Base-by-base conservation (phyloP, 2,113 vertebrate genomes). In the Muntiacus muntjak region DNA sequence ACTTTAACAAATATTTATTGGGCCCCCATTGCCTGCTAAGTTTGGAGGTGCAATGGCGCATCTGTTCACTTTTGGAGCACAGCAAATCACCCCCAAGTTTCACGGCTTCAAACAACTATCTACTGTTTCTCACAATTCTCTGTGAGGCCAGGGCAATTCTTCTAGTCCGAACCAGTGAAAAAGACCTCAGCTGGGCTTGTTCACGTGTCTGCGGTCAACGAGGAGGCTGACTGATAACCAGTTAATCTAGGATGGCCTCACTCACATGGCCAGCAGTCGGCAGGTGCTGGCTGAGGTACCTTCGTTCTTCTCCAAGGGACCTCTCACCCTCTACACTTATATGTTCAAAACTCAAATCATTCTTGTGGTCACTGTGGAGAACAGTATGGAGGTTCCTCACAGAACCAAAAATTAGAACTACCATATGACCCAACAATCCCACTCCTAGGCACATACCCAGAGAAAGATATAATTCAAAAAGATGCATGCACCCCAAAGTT, bases 1-100 rank as follows among this genome's bases (percentile, higher is more conserved):
- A 92, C 89, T 86, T 94, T 67, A 86, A 64, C 40, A 82, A 97
- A 76, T 95, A 88, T 74, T 47, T 93, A 71, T 57, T 82, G 30
- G 64, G 15, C 21, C 17, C n/a, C 47, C 76, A 9, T 33, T 84
- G 5, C 26, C 47, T 83, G 47, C 76, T 84, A n/a, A 2, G 33
- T 86, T 91, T 85, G 47, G 54, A 23, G 16, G 52, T 88, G 1
- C 28, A 45, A 5, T 87, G 55, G 71, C 10, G 0, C 64, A 76
- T 84, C 7, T n/a, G 28, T 40, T 89, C 55, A 86, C 15, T 78
- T 84, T 81, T 43, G 12, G 25, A 45, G 19, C 88, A 60, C 60
- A 79, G 16, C 47, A 84, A 62, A 81, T 64, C 45, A 67, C 52
- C 12, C 84, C 43, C 50, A 67, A 88, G 64, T 17, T 55, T 17